These are phyloP conservation scores for Spheniscus humboldti DNA, from an alignment of 2,797 vertebrate genomes.

Conservation along the genomic window DNA sequence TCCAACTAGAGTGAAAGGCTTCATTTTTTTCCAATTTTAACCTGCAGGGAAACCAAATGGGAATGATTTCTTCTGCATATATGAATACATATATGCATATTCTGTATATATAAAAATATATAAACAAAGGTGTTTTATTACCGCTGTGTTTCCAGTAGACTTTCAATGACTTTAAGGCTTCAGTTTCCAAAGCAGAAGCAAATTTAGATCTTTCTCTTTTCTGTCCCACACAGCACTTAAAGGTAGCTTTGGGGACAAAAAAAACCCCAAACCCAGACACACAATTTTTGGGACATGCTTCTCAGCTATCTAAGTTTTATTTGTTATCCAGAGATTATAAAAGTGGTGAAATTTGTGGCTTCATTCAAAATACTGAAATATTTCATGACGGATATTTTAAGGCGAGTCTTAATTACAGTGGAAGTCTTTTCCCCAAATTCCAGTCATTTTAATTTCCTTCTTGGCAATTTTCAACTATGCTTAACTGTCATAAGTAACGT, in stretches of 20 bases:
- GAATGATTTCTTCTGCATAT: neutral
- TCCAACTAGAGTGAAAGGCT: neutral
- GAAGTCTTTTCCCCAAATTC: neutral
- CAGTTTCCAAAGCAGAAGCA: neutral
- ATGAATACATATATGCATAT: neutral
- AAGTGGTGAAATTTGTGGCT: neutral
- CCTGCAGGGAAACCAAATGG: neutral
- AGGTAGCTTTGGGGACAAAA: neutral
- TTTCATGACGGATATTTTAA: neutral
- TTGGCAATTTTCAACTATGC: neutral
- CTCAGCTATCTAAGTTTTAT: neutral
- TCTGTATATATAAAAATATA: neutral
- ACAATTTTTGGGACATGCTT: neutral
- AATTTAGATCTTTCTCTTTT: neutral
- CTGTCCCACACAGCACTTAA: neutral
- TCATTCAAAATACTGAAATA: neutral
- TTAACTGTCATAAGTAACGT: neutral
- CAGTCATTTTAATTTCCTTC: neutral
- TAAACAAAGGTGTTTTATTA: neutral
- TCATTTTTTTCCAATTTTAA: neutral
- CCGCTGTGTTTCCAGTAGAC: neutral
- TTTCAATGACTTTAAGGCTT: neutral
- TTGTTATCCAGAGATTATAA: neutral
- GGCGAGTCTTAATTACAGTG: neutral
- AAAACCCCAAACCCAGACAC: rapidly evolving